phyloP scores from a whole-genome alignment of 35 echinoderm and acorn worm genomes.

The Hemicentrotus pulcherrimus region DNA sequence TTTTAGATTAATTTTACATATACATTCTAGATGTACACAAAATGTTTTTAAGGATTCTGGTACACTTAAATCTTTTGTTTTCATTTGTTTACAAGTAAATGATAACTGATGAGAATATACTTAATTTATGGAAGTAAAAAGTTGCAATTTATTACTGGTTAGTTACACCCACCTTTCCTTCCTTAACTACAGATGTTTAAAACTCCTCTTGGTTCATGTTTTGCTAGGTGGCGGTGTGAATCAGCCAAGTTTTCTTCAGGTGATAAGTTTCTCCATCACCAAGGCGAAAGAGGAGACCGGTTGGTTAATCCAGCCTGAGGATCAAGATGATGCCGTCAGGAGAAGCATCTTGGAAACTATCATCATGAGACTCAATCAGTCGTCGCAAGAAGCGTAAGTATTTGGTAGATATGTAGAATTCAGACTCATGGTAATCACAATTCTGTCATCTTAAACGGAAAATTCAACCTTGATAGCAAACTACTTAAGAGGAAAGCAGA shows the following conservation, averaged over 20 bases:
- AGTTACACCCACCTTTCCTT: neutral
- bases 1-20: no score
- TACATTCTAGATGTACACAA: no score
- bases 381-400: conserved; percentile 75
- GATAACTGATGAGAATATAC: no score
- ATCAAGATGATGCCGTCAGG: conserved; percentile 67
- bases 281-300: conserved; percentile 93
- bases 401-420: neutral
- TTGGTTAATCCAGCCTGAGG: conserved; percentile 81
- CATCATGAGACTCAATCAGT: conserved; percentile 61
- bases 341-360: conserved; percentile 66
- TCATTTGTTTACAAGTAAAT: no score
- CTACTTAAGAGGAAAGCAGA: no score
- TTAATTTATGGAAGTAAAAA: neutral
- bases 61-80: no score
- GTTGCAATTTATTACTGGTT: neutral
- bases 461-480: no score
- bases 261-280: conserved; percentile 90
- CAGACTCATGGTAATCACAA: no score
- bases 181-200: neutral
- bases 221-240: conserved; percentile 34
- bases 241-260: conserved; percentile 94
- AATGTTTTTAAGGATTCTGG: no score
- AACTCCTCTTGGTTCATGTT: neutral
- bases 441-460: no score